Evolutionary conservation across 2,113 vertebrate species (phyloP).

Genomic region (Callipepla squamata): DNA sequence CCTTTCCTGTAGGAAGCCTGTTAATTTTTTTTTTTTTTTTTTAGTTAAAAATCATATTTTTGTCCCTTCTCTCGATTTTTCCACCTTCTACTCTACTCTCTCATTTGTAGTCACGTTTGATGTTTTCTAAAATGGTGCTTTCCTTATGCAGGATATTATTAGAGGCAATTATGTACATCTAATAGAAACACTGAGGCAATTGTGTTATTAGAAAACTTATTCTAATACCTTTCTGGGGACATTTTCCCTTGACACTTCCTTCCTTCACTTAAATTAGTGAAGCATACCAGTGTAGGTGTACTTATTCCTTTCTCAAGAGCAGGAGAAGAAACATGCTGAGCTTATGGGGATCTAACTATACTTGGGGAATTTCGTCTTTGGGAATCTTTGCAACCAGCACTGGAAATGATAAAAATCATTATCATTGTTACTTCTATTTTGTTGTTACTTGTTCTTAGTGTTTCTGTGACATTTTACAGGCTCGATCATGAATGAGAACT

Average conservation of each 20-base stretch:
- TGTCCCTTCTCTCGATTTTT: not conserved
- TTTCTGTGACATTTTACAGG: not conserved
- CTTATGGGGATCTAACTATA: not conserved
- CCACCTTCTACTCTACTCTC: not conserved
- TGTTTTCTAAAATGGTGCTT: not conserved
- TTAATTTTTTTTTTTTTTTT: not conserved
- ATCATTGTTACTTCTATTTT: fast-evolving
- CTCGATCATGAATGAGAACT: not conserved
- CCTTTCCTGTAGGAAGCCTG: not conserved
- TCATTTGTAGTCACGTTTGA: not conserved
- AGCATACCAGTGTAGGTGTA: not conserved
- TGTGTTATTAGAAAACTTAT: not conserved
- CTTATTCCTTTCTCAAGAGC: not conserved
- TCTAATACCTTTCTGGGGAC: not conserved
- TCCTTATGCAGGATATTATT: not conserved
- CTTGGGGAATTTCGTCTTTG: not conserved
- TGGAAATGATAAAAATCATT: not conserved
- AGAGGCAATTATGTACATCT: not conserved
- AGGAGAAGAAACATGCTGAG: not conserved
- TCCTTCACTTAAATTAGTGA: not conserved
- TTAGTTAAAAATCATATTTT: not conserved
- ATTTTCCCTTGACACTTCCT: not conserved
- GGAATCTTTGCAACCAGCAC: not conserved
- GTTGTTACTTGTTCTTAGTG: not conserved
- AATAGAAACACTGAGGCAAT: not conserved